These are phyloP conservation scores for Capromys pilorides DNA, from an alignment of 2,797 vertebrate species.

Conservation along the genomic window DNA sequence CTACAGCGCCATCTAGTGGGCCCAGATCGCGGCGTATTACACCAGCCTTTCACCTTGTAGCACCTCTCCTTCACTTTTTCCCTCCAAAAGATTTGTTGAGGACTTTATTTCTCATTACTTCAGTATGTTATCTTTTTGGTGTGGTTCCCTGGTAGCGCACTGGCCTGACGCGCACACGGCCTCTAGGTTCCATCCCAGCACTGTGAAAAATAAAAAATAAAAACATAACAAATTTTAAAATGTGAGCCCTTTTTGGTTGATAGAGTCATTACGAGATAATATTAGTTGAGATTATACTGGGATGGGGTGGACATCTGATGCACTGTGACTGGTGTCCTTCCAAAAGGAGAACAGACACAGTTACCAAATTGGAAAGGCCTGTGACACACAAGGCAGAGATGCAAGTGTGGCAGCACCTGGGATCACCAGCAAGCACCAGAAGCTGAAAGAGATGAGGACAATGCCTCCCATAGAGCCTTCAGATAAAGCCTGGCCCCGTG, in stretches of 20 bases:
- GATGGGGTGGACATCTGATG: not conserved
- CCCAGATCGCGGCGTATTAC: no score
- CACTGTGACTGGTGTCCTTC: not conserved
- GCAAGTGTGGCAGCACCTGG: not conserved
- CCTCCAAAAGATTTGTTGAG: not conserved
- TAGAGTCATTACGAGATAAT: not conserved
- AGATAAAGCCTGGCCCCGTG: not conserved
- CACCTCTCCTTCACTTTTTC: no score
- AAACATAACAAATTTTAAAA: no score
- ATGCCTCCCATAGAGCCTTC: not conserved
- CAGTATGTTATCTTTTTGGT: not conserved
- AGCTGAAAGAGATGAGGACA: not conserved
- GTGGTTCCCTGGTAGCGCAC: not conserved
- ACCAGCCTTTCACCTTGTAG: no score
- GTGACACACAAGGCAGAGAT: not conserved
- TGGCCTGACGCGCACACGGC: not conserved
- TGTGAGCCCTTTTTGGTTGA: not conserved
- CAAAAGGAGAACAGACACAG: not conserved
- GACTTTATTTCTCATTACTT: not conserved
- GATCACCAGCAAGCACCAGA: not conserved
- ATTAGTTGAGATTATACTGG: not conserved
- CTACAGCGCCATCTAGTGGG: no score
- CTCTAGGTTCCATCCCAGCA: not conserved
- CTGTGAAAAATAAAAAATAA: no score
- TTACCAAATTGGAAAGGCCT: not conserved